A percentile compares a stretch with the other conserved stretches of the same genome.
phyloP scores from a whole-genome alignment of 2,113 vertebrate species.

The Phycodurus eques region DNA sequence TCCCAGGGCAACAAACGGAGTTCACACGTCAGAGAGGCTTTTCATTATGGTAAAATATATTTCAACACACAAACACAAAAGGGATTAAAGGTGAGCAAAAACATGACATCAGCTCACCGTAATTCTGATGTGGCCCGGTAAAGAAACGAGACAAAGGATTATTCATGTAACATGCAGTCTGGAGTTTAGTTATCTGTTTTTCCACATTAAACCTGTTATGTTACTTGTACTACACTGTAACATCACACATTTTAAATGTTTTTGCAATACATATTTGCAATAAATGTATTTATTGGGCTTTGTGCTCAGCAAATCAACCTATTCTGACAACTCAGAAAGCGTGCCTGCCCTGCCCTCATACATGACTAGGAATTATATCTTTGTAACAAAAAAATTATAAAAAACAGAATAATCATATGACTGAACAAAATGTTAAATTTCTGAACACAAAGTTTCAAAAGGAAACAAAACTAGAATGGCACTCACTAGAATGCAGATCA shows the following conservation, averaged over 20 bases:
- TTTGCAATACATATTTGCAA: neutral
- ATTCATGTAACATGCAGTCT: conserved; percentile 27
- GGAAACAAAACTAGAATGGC: neutral
- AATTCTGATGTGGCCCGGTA: neutral
- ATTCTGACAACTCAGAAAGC: too few relatives aligned
- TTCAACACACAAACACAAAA: neutral
- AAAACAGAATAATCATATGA: neutral
- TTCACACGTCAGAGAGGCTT: neutral
- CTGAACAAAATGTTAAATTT: neutral
- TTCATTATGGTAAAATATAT: neutral
- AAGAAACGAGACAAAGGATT: conserved; percentile 31
- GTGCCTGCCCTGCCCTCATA: neutral
- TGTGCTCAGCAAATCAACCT: neutral
- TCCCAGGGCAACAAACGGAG: neutral
- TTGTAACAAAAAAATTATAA: neutral
- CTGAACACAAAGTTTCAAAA: neutral
- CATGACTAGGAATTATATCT: neutral
- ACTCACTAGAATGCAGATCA: neutral
- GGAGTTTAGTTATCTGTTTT: conserved; percentile 18
- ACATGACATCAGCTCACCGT: conserved; percentile 15
- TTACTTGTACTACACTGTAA: neutral
- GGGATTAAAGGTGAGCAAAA: conserved; percentile 19
- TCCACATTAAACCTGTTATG: neutral
- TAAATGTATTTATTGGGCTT: neutral
- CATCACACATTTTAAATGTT: neutral